phyloP scores from a whole-genome alignment of 1,140 invertebrate genomes.

The Drosophila subpulchrella region DNA sequence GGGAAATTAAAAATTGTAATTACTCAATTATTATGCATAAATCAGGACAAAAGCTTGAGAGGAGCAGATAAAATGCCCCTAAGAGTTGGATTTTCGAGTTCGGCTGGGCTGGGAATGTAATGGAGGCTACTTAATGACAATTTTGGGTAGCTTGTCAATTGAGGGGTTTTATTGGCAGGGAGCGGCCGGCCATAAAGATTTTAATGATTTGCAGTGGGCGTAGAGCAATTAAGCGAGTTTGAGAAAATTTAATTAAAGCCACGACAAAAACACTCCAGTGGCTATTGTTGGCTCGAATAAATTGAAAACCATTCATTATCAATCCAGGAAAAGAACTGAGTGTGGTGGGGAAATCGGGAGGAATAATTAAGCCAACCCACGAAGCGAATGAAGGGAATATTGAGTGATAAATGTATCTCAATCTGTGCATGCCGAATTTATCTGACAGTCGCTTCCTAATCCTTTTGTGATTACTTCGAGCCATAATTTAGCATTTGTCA shows the following conservation, averaged over 20 bases:
- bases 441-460: conserved; percentile 13
- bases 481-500: conserved; percentile 36
- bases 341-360: conserved; percentile 12
- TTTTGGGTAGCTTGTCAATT: conserved; percentile 69
- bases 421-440: conserved; percentile 38
- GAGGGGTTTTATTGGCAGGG: conserved; percentile 48
- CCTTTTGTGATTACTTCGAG: conserved; percentile 30
- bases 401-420: conserved; percentile 48
- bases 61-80: conserved; percentile 42
- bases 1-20: conserved; percentile 70
- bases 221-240: conserved; percentile 47
- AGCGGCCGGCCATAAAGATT: conserved; percentile 47
- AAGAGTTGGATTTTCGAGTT: conserved; percentile 36
- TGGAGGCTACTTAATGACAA: conserved; percentile 63
- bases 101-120: neutral
- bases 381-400: conserved; percentile 4
- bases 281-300: conserved; percentile 45
- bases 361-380: conserved; percentile 28
- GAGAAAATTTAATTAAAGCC: conserved; percentile 55
- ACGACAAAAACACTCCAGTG: conserved; percentile 28
- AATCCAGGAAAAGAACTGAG: conserved; percentile 14
- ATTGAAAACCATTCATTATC: conserved; percentile 61
- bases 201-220: conserved; percentile 64
- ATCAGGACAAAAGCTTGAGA: conserved; percentile 58
- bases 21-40: conserved; percentile 77